A percentile compares a stretch with the other conserved stretches of the same genome.
Evolutionary conservation across 2,797 vertebrate genomes (phyloP).

Genomic region (Rhabdophis nuchalis): DNA sequence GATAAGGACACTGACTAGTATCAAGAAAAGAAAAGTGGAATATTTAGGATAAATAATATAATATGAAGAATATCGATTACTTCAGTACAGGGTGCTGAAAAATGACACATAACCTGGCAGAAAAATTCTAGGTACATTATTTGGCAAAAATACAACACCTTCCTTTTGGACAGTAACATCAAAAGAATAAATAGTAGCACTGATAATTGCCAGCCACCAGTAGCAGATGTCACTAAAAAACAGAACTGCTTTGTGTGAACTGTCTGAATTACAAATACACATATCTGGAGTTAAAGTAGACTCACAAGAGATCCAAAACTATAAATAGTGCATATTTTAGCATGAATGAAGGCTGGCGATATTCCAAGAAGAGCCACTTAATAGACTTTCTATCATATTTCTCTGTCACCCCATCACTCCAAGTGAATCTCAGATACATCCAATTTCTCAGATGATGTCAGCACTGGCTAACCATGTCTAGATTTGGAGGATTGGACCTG

Average conservation of each 20-base stretch:
- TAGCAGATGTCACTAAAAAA: background rate
- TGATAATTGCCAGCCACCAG: background rate
- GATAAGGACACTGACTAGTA: background rate
- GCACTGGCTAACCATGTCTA: background rate
- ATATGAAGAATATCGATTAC: background rate
- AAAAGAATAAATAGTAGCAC: background rate
- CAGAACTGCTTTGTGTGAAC: background rate
- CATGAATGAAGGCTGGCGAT: background rate
- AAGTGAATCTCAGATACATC: background rate
- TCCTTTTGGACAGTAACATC: background rate
- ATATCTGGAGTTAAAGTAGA: background rate
- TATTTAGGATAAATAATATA: background rate
- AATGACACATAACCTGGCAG: background rate
- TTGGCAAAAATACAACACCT: background rate
- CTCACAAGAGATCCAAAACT: background rate
- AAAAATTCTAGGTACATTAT: background rate
- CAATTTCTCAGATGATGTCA: background rate
- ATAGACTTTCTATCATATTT: background rate
- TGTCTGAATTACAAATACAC: background rate
- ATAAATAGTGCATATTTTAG: background rate
- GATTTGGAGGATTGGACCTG: background rate
- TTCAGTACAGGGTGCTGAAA: background rate
- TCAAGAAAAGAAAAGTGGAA: background rate
- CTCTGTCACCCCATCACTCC: background rate
- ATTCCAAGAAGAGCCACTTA: background rate